phyloP scores from a whole-genome alignment of 2,797 vertebrate genomes.

The Phrynocephalus vlangalii region DNA sequence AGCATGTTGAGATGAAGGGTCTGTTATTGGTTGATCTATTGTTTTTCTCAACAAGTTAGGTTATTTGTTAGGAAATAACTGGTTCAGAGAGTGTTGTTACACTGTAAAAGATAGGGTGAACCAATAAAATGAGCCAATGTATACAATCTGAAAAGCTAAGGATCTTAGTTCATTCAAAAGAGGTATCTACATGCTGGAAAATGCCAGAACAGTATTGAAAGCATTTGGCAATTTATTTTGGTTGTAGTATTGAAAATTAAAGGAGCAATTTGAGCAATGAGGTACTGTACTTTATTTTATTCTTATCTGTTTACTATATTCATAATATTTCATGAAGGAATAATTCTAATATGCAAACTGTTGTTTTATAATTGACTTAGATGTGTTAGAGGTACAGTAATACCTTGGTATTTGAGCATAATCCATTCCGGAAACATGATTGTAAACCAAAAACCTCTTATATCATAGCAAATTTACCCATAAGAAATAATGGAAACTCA shows the following conservation, averaged over 20 bases:
- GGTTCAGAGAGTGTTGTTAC: not conserved
- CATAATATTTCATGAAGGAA: too few relatives aligned
- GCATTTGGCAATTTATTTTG: conserved; percentile 21
- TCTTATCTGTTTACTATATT: too few relatives aligned
- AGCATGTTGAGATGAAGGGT: not conserved
- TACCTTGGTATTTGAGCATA: too few relatives aligned
- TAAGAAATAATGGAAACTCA: too few relatives aligned
- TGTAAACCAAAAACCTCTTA: too few relatives aligned
- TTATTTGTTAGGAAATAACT: not conserved
- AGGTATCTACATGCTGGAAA: not conserved
- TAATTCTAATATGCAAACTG: too few relatives aligned
- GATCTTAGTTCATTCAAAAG: not conserved
- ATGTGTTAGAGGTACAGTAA: too few relatives aligned
- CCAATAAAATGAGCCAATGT: not conserved
- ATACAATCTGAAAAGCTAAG: not conserved
- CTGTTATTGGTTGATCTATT: not conserved
- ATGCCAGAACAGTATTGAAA: conserved; percentile 5
- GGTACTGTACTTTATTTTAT: too few relatives aligned
- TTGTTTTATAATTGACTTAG: too few relatives aligned
- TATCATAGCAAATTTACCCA: too few relatives aligned
- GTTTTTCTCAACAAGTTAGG: not conserved
- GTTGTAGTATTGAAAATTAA: not conserved
- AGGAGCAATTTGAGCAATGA: conserved; percentile 4
- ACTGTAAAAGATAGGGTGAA: not conserved
- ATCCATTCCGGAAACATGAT: too few relatives aligned